A percentile compares a stretch with the other conserved stretches of the same genome.
Conservation (phyloP, 2,113 vertebrate species). For the Corydoras maculifer region DNA sequence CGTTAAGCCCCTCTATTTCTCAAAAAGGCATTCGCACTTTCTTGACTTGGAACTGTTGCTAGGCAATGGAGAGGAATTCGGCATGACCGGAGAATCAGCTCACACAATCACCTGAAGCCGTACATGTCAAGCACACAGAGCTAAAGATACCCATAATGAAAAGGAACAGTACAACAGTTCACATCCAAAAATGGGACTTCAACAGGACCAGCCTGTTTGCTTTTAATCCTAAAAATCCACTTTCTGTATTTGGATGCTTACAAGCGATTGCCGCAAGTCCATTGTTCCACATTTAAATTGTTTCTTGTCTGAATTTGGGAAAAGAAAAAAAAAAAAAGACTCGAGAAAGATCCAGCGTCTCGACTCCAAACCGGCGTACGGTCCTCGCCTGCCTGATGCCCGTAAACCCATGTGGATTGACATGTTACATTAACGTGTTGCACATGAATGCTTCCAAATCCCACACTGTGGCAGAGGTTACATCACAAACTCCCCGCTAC, state of each 20-base stretch:
- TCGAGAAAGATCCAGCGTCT: background rate
- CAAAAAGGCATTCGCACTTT: conserved; percentile 42
- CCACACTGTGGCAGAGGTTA: conserved; percentile 30
- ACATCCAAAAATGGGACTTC: conserved; percentile 58
- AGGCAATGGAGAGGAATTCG: conserved; percentile 63
- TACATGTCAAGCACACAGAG: conserved; percentile 49
- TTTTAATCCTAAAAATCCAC: conserved; percentile 32
- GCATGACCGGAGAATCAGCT: conserved; percentile 57
- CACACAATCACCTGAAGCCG: conserved; percentile 59
- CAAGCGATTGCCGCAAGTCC: too few species aligned
- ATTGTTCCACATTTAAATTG: background rate
- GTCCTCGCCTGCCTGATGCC: conserved; percentile 9
- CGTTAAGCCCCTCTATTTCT: conserved; percentile 42
- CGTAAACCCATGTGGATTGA: background rate
- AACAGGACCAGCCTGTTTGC: conserved; percentile 73
- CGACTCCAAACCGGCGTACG: background rate
- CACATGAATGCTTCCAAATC: conserved; percentile 19
- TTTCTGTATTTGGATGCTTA: background rate
- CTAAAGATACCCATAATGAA: conserved; percentile 41
- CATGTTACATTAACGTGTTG: background rate
- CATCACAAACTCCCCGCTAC: conserved; percentile 40
- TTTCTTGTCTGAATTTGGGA: too few species aligned
- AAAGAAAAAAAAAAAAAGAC: too few species aligned
- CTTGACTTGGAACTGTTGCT: conserved; percentile 58
- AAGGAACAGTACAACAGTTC: conserved; percentile 24